A percentile compares a stretch with the other conserved stretches of the same genome.
Evolutionary conservation across 1,140 invertebrate species (phyloP).

Genomic region (Lepidurus packardi): DNA sequence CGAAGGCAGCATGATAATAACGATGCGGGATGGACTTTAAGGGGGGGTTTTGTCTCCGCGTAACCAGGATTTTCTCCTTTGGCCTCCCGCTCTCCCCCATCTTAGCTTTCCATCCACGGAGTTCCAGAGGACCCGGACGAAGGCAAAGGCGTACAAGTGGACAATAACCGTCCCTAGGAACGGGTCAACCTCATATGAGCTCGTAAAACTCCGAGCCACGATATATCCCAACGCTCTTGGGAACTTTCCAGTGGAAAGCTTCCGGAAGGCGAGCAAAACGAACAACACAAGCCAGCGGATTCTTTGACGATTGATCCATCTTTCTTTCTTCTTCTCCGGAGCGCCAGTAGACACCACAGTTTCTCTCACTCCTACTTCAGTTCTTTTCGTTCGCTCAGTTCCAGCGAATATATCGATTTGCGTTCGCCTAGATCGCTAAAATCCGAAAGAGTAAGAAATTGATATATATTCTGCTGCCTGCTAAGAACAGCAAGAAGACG

Average conservation of each 20-base stretch:
- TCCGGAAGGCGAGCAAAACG: background rate
- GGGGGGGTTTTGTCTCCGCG: background rate
- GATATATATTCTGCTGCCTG: no score
- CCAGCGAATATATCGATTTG: no score
- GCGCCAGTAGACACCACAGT: background rate
- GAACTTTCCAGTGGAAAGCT: background rate
- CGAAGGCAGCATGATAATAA: conserved; percentile 10
- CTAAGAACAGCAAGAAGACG: no score
- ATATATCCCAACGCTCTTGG: conserved; percentile 7
- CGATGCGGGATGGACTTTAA: conserved; percentile 6
- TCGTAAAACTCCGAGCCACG: conserved; percentile 6
- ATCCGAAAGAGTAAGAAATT: no score
- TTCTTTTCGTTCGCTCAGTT: background rate
- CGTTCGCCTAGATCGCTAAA: no score
- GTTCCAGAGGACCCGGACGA: background rate
- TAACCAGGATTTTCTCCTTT: background rate
- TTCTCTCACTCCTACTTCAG: background rate
- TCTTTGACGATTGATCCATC: conserved; percentile 21
- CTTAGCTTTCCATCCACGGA: conserved; percentile 18
- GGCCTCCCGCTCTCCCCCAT: background rate
- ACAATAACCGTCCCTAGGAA: conserved; percentile 15
- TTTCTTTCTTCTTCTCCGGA: background rate
- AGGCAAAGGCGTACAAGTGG: conserved; percentile 4
- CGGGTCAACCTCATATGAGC: conserved; percentile 13
- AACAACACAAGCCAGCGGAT: background rate